phyloP scores from a whole-genome alignment of 2,113 vertebrate species.

The Cricetomys ansorgei region DNA sequence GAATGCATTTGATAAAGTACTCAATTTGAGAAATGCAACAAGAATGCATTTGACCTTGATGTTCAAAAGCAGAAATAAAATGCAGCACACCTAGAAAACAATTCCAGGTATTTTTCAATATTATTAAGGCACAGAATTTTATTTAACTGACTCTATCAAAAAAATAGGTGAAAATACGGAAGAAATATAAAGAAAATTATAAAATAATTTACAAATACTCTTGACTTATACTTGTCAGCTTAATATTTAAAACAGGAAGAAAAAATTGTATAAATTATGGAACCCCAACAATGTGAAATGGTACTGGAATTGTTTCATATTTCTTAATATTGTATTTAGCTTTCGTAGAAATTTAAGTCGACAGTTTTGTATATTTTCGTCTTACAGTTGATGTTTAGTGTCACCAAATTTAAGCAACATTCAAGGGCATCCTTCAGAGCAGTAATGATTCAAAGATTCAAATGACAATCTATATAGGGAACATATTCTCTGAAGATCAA shows the following conservation, averaged over 20 bases:
- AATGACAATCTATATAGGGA: not conserved
- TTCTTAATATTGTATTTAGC: not conserved
- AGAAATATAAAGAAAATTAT: not conserved
- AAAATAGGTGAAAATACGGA: not conserved
- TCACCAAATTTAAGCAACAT: not conserved
- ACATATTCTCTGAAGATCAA: not conserved
- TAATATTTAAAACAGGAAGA: not conserved
- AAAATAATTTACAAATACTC: not conserved
- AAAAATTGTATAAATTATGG: not conserved
- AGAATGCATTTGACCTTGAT: not conserved
- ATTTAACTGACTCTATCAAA: not conserved
- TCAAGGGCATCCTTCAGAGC: not conserved
- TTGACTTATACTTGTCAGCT: not conserved
- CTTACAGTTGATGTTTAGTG: not conserved
- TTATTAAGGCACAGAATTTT: not conserved
- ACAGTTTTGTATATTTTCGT: not conserved
- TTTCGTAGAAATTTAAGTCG: not conserved
- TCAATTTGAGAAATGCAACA: not conserved
- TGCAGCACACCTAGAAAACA: not conserved
- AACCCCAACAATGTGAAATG: not conserved
- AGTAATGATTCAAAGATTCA: not conserved
- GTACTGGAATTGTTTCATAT: not conserved
- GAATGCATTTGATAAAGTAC: not conserved
- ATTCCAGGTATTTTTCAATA: not conserved
- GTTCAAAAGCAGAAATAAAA: not conserved